These are phyloP conservation scores for Ernsta delagoae DNA, from an alignment of 2,888 invertebrate species.

Conservation along the genomic window DNA sequence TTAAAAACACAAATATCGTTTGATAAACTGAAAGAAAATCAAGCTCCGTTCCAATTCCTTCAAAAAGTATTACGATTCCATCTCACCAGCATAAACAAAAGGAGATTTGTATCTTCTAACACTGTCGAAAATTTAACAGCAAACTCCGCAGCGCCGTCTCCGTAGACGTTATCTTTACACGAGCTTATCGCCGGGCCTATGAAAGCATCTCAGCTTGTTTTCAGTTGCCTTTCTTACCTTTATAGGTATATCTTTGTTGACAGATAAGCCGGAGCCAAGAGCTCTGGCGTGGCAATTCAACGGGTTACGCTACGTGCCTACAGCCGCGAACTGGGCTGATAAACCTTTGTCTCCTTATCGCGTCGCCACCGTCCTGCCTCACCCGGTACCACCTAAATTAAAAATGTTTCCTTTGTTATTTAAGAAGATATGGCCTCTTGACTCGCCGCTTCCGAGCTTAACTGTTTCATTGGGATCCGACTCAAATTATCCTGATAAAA, in stretches of 20 bases:
- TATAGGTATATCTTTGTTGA: constrained; percentile 61
- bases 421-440: constrained; percentile 35
- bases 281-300: constrained; percentile 59
- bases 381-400: constrained; percentile 55
- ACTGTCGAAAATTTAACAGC: constrained; percentile 40
- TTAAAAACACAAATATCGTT: no score
- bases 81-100: constrained; percentile 22
- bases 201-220: constrained; percentile 47
- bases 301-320: constrained; percentile 66
- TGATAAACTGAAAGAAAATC: not conserved
- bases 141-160: constrained; percentile 41
- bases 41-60: not conserved
- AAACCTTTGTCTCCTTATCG: constrained; percentile 75
- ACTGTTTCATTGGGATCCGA: constrained; percentile 30
- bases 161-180: constrained; percentile 37
- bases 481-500: constrained; percentile 20
- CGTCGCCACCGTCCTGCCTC: constrained; percentile 53
- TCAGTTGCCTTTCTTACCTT: constrained; percentile 46
- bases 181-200: constrained; percentile 40
- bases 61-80: constrained; percentile 2
- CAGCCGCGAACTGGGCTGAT: constrained; percentile 54
- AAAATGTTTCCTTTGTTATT: constrained; percentile 52
- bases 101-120: constrained; percentile 32
- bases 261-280: constrained; percentile 74
- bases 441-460: constrained; percentile 26